phyloP scores from a whole-genome alignment of 2,888 invertebrate genomes.

The Drosophila longiperda region DNA sequence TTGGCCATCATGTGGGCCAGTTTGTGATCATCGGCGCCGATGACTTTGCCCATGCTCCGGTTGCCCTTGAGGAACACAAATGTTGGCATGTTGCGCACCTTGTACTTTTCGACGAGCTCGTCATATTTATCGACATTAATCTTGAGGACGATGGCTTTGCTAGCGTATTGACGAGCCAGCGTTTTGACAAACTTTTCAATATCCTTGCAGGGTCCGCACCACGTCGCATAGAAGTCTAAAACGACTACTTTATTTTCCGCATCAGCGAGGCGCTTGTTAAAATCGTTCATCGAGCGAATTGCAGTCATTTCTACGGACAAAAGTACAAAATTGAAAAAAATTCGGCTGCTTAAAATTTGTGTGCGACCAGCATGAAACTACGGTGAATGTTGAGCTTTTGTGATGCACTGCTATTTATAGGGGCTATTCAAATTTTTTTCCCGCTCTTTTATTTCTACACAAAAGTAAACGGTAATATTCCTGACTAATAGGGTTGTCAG shows the following conservation, averaged over 20 bases:
- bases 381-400: background rate
- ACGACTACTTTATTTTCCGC: slow-evolving; percentile 57
- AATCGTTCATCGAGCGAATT: slow-evolving; percentile 60
- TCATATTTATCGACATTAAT: slow-evolving; percentile 64
- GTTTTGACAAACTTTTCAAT: slow-evolving; percentile 57
- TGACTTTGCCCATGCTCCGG: slow-evolving; percentile 53
- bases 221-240: slow-evolving; percentile 67
- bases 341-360: background rate
- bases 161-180: slow-evolving; percentile 54
- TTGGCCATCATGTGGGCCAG: slow-evolving; percentile 63
- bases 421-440: background rate
- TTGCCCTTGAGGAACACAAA: slow-evolving; percentile 70
- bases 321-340: background rate
- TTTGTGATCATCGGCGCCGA: slow-evolving; percentile 70
- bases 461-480: slow-evolving; percentile 34
- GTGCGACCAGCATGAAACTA: background rate
- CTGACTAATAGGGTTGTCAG: slow-evolving; percentile 31
- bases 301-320: slow-evolving; percentile 28
- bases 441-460: slow-evolving; percentile 22
- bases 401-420: slow-evolving; percentile 7
- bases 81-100: slow-evolving; percentile 66
- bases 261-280: slow-evolving; percentile 57
- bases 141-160: slow-evolving; percentile 54
- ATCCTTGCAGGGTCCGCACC: slow-evolving; percentile 67
- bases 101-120: slow-evolving; percentile 51